phyloP scores from a whole-genome alignment of 2,888 invertebrate genomes.

The Podabrus alpinus region DNA sequence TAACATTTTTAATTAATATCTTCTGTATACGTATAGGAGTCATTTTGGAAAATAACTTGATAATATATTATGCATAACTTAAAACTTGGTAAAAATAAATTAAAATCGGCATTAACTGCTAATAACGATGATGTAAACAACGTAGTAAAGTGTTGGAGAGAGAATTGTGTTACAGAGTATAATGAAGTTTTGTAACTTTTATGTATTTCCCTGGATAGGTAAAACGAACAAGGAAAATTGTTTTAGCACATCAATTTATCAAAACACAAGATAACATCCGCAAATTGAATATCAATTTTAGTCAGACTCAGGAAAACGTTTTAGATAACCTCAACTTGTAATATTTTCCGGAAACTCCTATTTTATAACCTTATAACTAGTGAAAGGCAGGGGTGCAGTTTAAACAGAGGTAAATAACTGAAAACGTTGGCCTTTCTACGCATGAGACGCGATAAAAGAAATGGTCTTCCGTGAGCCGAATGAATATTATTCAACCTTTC shows the following conservation, averaged over 20 bases:
- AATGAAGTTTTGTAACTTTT: conserved; percentile 16
- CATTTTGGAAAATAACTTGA: background rate
- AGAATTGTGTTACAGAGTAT: conserved; percentile 8
- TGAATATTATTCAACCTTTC: conserved; percentile 40
- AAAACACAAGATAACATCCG: conserved; percentile 23
- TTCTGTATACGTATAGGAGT: too few species aligned
- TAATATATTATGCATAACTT: background rate
- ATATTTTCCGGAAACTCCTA: conserved; percentile 33
- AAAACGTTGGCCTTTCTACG: conserved; percentile 41
- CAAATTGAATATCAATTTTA: conserved; percentile 28
- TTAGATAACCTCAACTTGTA: conserved; percentile 32
- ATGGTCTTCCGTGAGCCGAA: conserved; percentile 41
- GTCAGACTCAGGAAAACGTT: conserved; percentile 22
- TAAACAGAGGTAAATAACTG: conserved; percentile 44
- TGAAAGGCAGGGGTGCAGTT: conserved; percentile 34
- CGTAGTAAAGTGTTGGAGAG: conserved; percentile 2
- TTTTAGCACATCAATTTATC: conserved; percentile 25
- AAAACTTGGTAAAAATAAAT: background rate
- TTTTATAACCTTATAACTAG: conserved; percentile 37
- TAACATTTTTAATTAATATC: too few species aligned
- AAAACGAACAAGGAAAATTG: conserved; percentile 19
- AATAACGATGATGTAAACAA: conserved; percentile 10
- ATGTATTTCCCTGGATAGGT: conserved; percentile 11
- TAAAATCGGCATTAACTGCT: conserved; percentile 11
- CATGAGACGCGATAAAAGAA: conserved; percentile 44